Base-by-base conservation (phyloP, 2,888 invertebrate genomes). In the Drosophila recens region DNA sequence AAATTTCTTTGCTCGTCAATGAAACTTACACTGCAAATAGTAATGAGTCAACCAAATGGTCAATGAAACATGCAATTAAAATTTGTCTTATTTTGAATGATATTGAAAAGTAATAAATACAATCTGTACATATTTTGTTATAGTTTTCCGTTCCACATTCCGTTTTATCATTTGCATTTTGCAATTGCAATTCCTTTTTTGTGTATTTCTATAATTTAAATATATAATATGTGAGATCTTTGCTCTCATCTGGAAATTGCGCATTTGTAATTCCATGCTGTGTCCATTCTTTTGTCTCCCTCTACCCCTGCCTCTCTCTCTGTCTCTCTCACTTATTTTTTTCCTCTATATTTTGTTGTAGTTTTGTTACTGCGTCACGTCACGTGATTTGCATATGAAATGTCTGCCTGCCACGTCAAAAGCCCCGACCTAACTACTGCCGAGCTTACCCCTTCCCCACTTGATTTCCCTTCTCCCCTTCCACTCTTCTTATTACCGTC, bases 371-470 rank as follows among this genome's bases (percentile, higher is more conserved):
- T 68, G 76, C 72, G 74, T 80, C 80, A 67, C 69, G 75, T 77
- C 46, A 63, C 81, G 70, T 79, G 81, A 84, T 84, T 84, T 74
- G 81, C 84, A 89, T 84, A 83, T 72, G 76, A 74, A 89, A 87
- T 84, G 75, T 23, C 23, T 20, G 45, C 43, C 45, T 56, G 45
- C 23, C 72, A 72, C 68, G 69, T 57, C 74, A 69, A 68, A 51
- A 46, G 43, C 56, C 43, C 43, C 43, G 20, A 56, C 54, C 43
- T 34, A 46, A 57, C 45, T 46, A 36, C 38, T 36, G 30, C 53
- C 38, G 45, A 42, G 38, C 23, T 17, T n/a, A 34, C 11, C 33
- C 38, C 17, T 23, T 5, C 6, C 9, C 10, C 27, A 27, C 27
- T 6, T 27, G 1, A 27, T 5, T 27, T 5, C 27, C 10, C 2